Evolutionary conservation across 2,888 invertebrate genomes (phyloP), one percentile per base, ranked within the genome.

Genomic region (Eupithecia dodoneata): DNA sequence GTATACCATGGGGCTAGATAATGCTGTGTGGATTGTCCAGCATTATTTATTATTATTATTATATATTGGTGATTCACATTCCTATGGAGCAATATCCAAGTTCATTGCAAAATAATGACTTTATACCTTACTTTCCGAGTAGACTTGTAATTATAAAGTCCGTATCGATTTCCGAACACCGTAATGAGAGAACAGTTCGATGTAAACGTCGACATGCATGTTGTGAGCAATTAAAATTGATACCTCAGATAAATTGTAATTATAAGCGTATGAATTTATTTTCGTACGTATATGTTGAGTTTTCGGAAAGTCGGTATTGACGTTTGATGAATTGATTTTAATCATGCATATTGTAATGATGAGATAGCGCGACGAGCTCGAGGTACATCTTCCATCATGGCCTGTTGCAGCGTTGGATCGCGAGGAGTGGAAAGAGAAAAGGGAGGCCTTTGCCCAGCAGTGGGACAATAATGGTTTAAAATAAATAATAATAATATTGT

Each of bases 111-210:
- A 73, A 73, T 69, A 69, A 69, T 55, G 47, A 59, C 18, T 30
- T 59, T 41, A 47, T 67, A 42, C 13, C 72, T 69, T 69, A 69
- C 67, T 44, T 69, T 44, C 42, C n/a, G 42, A n/a, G 42, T 89
- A 90, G 90, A 69, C 44, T 44, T n/a, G 91, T 93, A 91, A 91
- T 87, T 88, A 90, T 87, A 86, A 88, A 86, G 84, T 83, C 81
- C 74, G 86, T 92, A 92, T 93, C 89, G 87, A 88, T 92, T 90
- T 88, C 91, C 88, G 87, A 86, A 87, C 88, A 15, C 91, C 89
- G 84, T 92, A 93, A 93, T 90, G 90, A 90, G 88, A 84, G 86
- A n/a, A 44, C 67, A 45, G 67, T 69, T 69, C 44, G 30, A 30
- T 30, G 63, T 71, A 67, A 80, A 79, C 80, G 75, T 78, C 70